Evolutionary conservation across 1,140 invertebrate genomes (phyloP).

Genomic region (Pogonus chalceus): DNA sequence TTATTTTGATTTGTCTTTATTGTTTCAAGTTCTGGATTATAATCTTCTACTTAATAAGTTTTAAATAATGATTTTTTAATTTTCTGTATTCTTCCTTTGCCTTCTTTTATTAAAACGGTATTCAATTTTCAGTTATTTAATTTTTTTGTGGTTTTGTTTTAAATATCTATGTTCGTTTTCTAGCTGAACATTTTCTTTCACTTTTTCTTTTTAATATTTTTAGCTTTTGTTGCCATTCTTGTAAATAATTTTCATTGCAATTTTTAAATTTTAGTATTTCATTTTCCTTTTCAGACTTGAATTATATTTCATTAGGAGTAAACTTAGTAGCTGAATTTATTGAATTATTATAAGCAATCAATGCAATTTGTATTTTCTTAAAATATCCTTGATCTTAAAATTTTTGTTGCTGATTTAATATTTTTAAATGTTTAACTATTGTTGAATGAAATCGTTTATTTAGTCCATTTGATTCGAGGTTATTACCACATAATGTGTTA

Average conservation of each 20-base stretch:
- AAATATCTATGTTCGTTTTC: too few relatives aligned
- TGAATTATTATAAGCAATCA: not conserved
- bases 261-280: not conserved
- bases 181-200: too few relatives aligned
- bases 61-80: too few relatives aligned
- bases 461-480: constrained; percentile 12
- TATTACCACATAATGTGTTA: constrained; percentile 11
- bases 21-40: too few relatives aligned
- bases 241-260: not conserved
- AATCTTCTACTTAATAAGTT: too few relatives aligned
- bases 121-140: too few relatives aligned
- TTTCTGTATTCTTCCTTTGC: not conserved
- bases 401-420: not conserved
- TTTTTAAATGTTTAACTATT: constrained; percentile 15
- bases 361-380: not conserved
- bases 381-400: not conserved
- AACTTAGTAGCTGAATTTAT: not conserved
- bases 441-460: constrained; percentile 16
- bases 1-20: too few relatives aligned
- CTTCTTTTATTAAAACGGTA: not conserved
- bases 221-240: not conserved
- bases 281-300: not conserved
- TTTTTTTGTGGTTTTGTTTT: too few relatives aligned
- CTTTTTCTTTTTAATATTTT: not conserved
- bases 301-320: not conserved